Conservation (phyloP, 1,140 invertebrate genomes). For the Drosophila pectinifera region DNA sequence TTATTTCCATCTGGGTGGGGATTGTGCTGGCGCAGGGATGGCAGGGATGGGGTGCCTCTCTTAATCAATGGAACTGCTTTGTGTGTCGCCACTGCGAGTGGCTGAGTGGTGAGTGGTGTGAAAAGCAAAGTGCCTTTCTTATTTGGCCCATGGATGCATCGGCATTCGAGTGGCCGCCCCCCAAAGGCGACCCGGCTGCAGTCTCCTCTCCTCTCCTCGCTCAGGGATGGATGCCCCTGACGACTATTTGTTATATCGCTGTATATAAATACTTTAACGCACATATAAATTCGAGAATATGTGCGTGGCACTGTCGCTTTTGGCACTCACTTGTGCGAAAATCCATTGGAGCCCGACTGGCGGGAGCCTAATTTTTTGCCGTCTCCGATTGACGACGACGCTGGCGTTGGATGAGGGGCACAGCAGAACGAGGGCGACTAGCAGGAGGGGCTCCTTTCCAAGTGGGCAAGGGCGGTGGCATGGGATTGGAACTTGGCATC, state of each 20-base stretch:
- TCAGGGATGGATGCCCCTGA: slow-evolving; percentile 30
- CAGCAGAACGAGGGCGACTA: slow-evolving; percentile 20
- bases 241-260: slow-evolving; percentile 53
- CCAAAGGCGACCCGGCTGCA: slow-evolving; percentile 51
- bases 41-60: slow-evolving; percentile 25
- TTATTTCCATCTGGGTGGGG: slow-evolving; percentile 45
- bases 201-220: slow-evolving; percentile 11
- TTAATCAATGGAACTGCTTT: slow-evolving; percentile 78
- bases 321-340: slow-evolving; percentile 81
- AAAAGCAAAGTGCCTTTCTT: slow-evolving; percentile 48
- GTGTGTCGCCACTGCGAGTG: slow-evolving; percentile 40
- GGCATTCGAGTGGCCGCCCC: slow-evolving; percentile 58
- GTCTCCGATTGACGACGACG: slow-evolving; percentile 53
- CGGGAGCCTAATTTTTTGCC: slow-evolving; percentile 80
- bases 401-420: slow-evolving; percentile 26
- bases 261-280: slow-evolving; percentile 35
- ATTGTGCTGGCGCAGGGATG: slow-evolving; percentile 9
- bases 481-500: slow-evolving; percentile 63
- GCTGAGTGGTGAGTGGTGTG: slow-evolving; percentile 18
- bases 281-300: slow-evolving; percentile 26
- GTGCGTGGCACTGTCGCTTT: slow-evolving; percentile 65
- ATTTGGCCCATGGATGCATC: slow-evolving; percentile 68
- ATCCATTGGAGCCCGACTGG: slow-evolving; percentile 81
- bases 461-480: slow-evolving; percentile 34
- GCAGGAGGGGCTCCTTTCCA: slow-evolving; percentile 33